A percentile compares a stretch with the other conserved stretches of the same genome.
Evolutionary conservation across 2,888 invertebrate species (phyloP).

Genomic region (Drosophila maculinotata): DNA sequence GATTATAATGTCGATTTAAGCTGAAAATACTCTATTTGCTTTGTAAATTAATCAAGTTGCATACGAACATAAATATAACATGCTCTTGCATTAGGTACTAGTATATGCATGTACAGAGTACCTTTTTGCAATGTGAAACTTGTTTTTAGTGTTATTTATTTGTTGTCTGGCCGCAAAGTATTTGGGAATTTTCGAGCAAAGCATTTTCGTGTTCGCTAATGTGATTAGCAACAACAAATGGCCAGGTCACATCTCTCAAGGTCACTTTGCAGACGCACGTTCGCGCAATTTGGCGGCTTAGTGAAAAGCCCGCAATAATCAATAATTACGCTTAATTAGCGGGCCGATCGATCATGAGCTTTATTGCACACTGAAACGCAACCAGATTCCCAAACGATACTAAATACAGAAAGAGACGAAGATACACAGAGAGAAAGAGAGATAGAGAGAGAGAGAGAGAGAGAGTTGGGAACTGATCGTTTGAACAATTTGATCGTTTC

Average conservation of each 20-base stretch:
- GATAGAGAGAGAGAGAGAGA: background rate
- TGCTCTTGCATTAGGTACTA: too few relatives aligned
- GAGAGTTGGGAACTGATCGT: constrained; percentile 15
- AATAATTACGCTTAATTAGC: constrained; percentile 74
- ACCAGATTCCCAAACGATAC: constrained; percentile 21
- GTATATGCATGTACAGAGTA: too few relatives aligned
- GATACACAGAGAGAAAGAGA: background rate
- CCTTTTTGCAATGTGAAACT: background rate
- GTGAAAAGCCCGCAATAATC: constrained; percentile 73
- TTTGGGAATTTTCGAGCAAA: constrained; percentile 4
- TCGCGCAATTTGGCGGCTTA: constrained; percentile 78
- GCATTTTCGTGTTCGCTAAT: constrained; percentile 11
- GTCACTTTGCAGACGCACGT: constrained; percentile 76
- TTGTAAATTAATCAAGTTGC: too few relatives aligned
- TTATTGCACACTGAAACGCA: constrained; percentile 68
- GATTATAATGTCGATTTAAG: too few relatives aligned
- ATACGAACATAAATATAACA: too few relatives aligned
- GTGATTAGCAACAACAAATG: constrained; percentile 6
- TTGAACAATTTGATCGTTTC: constrained; percentile 48
- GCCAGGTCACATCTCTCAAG: constrained; percentile 52
- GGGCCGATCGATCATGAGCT: constrained; percentile 55
- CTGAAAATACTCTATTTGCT: too few relatives aligned
- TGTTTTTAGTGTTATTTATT: background rate
- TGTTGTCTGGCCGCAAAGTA: constrained; percentile 3
- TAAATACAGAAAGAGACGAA: background rate